phyloP scores from a whole-genome alignment of 2,888 invertebrate genomes.

The Eucera pruinosa region DNA sequence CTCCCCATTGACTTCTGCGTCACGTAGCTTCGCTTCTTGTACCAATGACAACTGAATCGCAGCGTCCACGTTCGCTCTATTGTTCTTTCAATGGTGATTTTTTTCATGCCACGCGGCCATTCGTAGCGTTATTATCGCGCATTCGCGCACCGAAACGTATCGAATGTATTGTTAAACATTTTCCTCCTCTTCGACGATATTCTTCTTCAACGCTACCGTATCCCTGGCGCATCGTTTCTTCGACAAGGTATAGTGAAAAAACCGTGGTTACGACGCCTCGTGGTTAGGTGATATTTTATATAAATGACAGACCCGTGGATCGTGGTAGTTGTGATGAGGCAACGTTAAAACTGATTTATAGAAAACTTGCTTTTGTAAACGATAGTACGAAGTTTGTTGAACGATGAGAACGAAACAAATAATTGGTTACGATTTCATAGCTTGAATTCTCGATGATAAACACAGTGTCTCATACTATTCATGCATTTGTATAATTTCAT shows the following conservation, averaged over 20 bases:
- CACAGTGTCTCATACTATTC: too few relatives aligned
- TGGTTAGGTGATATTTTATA: conserved; percentile 27
- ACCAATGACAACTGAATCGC: conserved; percentile 64
- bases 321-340: not conserved
- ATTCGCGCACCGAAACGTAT: conserved; percentile 25
- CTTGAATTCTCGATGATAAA: too few relatives aligned
- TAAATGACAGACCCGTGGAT: not conserved
- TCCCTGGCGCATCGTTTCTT: not conserved
- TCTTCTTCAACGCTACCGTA: not conserved
- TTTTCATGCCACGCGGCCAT: conserved; percentile 45
- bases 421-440: too few relatives aligned
- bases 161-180: conserved; percentile 3
- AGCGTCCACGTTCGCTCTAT: conserved; percentile 56
- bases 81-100: conserved; percentile 63
- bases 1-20: conserved; percentile 62
- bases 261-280: not conserved
- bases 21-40: conserved; percentile 51
- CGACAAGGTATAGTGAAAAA: conserved; percentile 37
- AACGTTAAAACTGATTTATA: not conserved
- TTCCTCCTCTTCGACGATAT: not conserved
- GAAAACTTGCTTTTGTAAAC: too few relatives aligned
- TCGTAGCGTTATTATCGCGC: conserved; percentile 35
- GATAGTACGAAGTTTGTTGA: too few relatives aligned
- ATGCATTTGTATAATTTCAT: too few relatives aligned
- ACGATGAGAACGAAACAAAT: too few relatives aligned